These are phyloP conservation scores for Gopherus evgoodei DNA, from an alignment of 2,113 vertebrate species.

Conservation along the genomic window DNA sequence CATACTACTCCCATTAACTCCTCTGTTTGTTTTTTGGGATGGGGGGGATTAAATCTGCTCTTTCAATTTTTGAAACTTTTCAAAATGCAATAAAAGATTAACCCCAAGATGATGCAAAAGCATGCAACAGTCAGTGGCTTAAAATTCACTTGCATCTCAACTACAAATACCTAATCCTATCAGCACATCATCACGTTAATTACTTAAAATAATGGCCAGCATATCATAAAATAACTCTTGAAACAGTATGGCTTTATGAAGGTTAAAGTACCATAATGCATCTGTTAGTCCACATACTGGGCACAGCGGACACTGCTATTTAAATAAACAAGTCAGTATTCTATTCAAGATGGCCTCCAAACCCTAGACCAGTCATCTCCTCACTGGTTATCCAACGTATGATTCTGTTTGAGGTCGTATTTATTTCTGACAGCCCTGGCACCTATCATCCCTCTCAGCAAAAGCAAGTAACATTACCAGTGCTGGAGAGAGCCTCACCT, in stretches of 20 bases:
- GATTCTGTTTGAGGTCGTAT: background rate
- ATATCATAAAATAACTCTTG: background rate
- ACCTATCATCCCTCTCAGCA: background rate
- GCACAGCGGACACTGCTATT: background rate
- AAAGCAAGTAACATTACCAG: background rate
- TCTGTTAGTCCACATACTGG: background rate
- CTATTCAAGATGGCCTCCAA: background rate
- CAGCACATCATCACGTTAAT: background rate
- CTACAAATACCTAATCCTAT: background rate
- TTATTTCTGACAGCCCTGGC: background rate
- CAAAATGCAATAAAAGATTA: background rate
- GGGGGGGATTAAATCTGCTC: background rate
- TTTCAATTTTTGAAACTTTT: background rate
- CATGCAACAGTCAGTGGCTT: background rate
- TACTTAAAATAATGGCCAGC: background rate
- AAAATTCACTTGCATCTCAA: background rate
- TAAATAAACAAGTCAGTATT: background rate
- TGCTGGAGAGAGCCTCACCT: background rate
- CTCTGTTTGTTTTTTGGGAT: background rate
- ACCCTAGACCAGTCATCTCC: background rate
- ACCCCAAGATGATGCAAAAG: background rate
- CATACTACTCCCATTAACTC: rapidly evolving
- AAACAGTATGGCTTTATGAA: background rate
- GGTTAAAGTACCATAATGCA: background rate
- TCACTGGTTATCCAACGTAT: background rate